Evolutionary conservation across 2,113 vertebrate species (phyloP), one percentile per base, ranked within the genome.

Genomic region (Entomyzon cyanotis): DNA sequence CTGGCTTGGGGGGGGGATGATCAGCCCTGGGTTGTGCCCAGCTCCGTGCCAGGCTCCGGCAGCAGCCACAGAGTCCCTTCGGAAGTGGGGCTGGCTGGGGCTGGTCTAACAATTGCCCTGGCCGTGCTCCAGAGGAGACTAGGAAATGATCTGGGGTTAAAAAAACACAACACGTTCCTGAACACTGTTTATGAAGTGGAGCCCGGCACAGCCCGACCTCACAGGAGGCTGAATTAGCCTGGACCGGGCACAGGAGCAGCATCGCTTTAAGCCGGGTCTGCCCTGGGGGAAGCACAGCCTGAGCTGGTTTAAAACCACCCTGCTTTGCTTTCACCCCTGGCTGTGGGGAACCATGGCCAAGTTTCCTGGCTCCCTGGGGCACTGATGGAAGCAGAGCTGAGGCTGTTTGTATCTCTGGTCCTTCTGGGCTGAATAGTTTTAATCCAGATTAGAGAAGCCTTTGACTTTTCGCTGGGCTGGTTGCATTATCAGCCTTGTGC

Each of bases 111-210:
- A 96, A 41, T 76, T 90, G n/a, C 88, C n/a, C 75, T 86, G 94
- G 90, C 67, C 65, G 28, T 7, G 41, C 59, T 94, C 90, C 92
- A 91, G 88, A 85, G 42, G 25, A 73, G 95, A 83, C 33, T 96
- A 92, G 94, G 94, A 95, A 96, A 95, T 17, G 63, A 80, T 64
- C 58, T 60, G 62, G 82, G 90, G 94, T 93, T 96, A 96, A 94
- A 87, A 80, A 76, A 95, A 84, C 94, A 95, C 75, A 56, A 52
- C 88, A 30, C 7, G 33, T 28, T 94, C 74, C 88, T 76, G 41
- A 79, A 4, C 20, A 50, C 3, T 89, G 75, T 30, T 90, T 73
- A 8, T 58, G 69, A 46, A 80, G 76, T 2, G 37, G 41, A 93
- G 88, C 42, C 71, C 18, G 0, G 76, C 49, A 4, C 16, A 35